Evolutionary conservation across 2,113 vertebrate genomes (phyloP), one percentile per base, ranked within the genome.

Genomic region (Copsychus sechellarum): DNA sequence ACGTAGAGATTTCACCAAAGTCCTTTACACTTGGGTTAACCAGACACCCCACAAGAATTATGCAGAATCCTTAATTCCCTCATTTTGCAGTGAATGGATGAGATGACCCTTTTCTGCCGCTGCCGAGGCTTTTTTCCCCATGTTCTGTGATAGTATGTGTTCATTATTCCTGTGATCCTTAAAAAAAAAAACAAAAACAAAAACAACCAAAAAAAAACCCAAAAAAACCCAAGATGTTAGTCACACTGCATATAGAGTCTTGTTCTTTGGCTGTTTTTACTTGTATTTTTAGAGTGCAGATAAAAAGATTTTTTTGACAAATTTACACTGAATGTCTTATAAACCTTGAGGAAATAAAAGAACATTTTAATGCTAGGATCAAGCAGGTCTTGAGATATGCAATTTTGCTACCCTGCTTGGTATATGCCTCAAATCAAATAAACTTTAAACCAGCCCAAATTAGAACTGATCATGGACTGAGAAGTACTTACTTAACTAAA

Each of bases 401-500:
- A 69, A 2, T 88, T 79, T 31, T 76, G 53, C 56, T 90, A 50
- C 50, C 31, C 9, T 94, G 54, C 36, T 92, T 85, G 73, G 25
- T 61, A 36, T 70, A 71, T 1, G 4, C 88, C 82, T 88, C n/a
- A 83, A 84, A 70, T 81, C 62, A 86, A 93, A 78, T 91, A 71
- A 88, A 82, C 25, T 76, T 94, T 85, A 48, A 69, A 88, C 18
- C 18, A 88, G 54, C 21, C 33, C 74, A 58, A 90, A 83, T 83
- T 67, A 81, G 80, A 88, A 92, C 34, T 66, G 56, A 48, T 78
- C 62, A 26, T 77, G 51, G 54, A 73, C 50, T 73, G 31, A 95
- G 67, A 86, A 88, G 24, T 70, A n/a, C 51, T 58, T 82, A 45
- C 22, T 86, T 88, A 83, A 93, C 89, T 92, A 81, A 89, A 92